Base-by-base conservation (phyloP, 2,797 vertebrate genomes). In the Microctenopoma stevenorrisi region DNA sequence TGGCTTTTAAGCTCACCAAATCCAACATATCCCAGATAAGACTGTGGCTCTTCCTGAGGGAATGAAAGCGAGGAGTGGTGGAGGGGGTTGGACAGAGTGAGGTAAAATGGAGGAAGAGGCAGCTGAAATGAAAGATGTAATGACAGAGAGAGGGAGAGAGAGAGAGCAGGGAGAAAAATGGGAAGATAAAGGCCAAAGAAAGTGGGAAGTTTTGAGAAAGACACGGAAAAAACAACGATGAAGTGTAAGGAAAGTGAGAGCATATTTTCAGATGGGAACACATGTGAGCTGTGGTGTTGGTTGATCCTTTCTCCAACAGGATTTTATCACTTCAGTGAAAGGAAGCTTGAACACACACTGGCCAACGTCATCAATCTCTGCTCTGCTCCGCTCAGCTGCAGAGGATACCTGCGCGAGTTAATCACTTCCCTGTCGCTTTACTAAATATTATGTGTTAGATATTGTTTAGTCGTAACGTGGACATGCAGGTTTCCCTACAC, bases 21-120 rank as follows among this genome's bases (percentile, higher is more conserved):
- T 90, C 88, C 87, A 87, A 85, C 87, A 88, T 88, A 90, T 90
- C 88, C 89, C 75, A 90, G 89, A 92, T 91, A 93, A 93, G 88
- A 88, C 89, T 64, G 64, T 38, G 64, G 81, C 81, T 86, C 85
- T 81, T 90, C 87, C 86, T 86, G 70, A 75, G 81, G 79, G 86
- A 90, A 65, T 7, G 43, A 79, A 74, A 74, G 63, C 81, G 71
- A 86, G 58, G 64, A 84, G 79, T 13, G 57, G 75, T 1, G 10
- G 69, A 50, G 79, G 75, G 77, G 60, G 59, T 54, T 74, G 74
- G 64, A 79, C 80, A 78, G 72, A 84, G 83, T 72, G 81, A 85
- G 77, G 84, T 86, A 74, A 72, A 87, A 74, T 16, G 62, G 42
- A 79, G 76, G 66, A 61, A 66, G 66, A 67, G 77, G 70, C 16